Evolutionary conservation across 2,888 invertebrate species (phyloP).

Genomic region (Hypselothyrea guttata): DNA sequence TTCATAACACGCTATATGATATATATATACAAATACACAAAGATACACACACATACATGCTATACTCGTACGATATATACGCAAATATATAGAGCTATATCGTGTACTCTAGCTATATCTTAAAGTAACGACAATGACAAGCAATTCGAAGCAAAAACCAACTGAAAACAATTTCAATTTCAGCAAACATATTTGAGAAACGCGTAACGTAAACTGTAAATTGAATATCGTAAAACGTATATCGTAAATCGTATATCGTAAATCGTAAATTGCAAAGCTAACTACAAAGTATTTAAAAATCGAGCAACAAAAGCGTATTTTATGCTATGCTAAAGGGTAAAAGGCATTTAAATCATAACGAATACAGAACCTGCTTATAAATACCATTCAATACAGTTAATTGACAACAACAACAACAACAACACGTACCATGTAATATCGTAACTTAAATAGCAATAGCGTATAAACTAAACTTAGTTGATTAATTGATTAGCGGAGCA

Average conservation of each 20-base stretch:
- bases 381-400: slow-evolving; percentile 50
- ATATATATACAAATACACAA: slow-evolving; percentile 19
- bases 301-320: slow-evolving; percentile 44
- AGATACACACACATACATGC: slow-evolving; percentile 20
- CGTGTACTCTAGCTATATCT: slow-evolving; percentile 3
- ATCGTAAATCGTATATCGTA: slow-evolving; percentile 20
- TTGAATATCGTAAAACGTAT: no score
- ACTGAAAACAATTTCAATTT: slow-evolving; percentile 57
- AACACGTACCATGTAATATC: slow-evolving; percentile 66
- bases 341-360: slow-evolving; percentile 72
- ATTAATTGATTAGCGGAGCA: slow-evolving; percentile 56
- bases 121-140: slow-evolving; percentile 64
- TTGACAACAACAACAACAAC: no score
- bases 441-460: slow-evolving; percentile 71
- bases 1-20: slow-evolving; percentile 30
- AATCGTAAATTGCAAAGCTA: slow-evolving; percentile 34
- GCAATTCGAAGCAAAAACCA: slow-evolving; percentile 64
- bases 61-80: slow-evolving; percentile 43
- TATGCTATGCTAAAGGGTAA: slow-evolving; percentile 79
- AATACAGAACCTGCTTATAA: slow-evolving; percentile 66
- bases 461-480: slow-evolving; percentile 52
- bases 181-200: slow-evolving; percentile 50
- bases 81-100: slow-evolving; percentile 41
- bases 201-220: background rate
- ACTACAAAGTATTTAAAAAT: slow-evolving; percentile 39